Percentiles rank a stretch among this genome's conserved stretches.
Conservation (phyloP, 2,888 invertebrate genomes). For the Anodontia alba region DNA sequence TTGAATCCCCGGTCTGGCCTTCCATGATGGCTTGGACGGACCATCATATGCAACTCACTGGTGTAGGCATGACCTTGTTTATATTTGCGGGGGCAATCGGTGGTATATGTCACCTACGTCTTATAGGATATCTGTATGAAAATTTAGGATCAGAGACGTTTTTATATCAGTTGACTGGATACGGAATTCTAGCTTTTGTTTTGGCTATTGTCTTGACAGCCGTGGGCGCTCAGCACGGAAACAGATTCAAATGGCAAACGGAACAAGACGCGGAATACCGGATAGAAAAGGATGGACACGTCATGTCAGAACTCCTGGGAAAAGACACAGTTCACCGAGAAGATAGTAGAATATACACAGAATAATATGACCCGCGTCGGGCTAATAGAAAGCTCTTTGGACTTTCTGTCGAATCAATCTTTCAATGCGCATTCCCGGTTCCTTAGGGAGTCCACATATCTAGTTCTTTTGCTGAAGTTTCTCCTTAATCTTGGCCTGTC, state of each 20-base stretch:
- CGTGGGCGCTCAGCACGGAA: slow-evolving; percentile 55
- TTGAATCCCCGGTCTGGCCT: slow-evolving; percentile 68
- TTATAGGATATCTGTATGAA: slow-evolving; percentile 70
- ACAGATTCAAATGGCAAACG: slow-evolving; percentile 39
- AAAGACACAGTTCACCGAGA: no score
- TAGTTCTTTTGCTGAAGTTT: no score
- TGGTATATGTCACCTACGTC: slow-evolving; percentile 65
- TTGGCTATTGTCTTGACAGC: slow-evolving; percentile 53
- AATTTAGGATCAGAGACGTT: slow-evolving; percentile 63
- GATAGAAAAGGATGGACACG: neutral
- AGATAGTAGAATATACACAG: no score
- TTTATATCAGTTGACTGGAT: slow-evolving; percentile 65
- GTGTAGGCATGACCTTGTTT: slow-evolving; percentile 64
- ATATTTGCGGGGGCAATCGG: slow-evolving; percentile 67
- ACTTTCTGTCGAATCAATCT: no score
- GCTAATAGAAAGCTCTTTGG: no score
- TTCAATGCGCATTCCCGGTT: no score
- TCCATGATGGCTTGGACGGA: slow-evolving; percentile 72
- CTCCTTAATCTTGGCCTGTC: no score
- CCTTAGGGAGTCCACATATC: no score
- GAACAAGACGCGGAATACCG: neutral
- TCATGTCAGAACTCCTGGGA: neutral
- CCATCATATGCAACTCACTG: slow-evolving; percentile 69
- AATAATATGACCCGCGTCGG: no score
- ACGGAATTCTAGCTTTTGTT: slow-evolving; percentile 39